A percentile compares a stretch with the other conserved stretches of the same genome.
Conservation (phyloP, 2,113 vertebrate genomes). For the Vicugna pacos region DNA sequence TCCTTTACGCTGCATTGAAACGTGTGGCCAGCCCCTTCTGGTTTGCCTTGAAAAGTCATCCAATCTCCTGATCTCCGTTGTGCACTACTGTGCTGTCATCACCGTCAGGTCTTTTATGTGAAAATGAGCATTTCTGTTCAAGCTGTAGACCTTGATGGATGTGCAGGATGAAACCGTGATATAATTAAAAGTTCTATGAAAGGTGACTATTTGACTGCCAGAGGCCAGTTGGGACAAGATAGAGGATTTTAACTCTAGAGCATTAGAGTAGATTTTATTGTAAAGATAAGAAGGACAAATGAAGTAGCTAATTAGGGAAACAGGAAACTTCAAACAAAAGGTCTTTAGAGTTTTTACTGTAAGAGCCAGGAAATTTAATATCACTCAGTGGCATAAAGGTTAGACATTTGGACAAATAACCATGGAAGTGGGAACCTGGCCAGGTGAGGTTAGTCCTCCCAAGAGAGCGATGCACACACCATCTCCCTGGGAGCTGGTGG, state of each 20-base stretch:
- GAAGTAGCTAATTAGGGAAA: background rate
- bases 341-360: background rate
- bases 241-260: background rate
- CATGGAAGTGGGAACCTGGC: background rate
- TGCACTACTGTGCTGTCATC: background rate
- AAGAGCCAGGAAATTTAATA: background rate
- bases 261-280: background rate
- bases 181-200: background rate
- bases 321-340: slow-evolving; percentile 1
- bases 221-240: background rate
- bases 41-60: background rate
- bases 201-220: background rate
- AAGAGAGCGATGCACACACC: background rate
- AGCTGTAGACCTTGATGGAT: background rate
- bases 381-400: background rate
- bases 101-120: background rate
- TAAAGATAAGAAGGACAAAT: background rate
- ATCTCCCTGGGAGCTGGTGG: background rate
- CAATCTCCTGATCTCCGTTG: background rate
- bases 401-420: background rate
- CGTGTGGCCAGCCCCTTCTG: background rate
- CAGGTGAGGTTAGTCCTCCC: background rate
- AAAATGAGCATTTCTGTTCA: background rate
- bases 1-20: background rate
- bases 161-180: background rate